Evolutionary conservation across 2,888 invertebrate species (phyloP).

Genomic region (Parthenolecanium corni): DNA sequence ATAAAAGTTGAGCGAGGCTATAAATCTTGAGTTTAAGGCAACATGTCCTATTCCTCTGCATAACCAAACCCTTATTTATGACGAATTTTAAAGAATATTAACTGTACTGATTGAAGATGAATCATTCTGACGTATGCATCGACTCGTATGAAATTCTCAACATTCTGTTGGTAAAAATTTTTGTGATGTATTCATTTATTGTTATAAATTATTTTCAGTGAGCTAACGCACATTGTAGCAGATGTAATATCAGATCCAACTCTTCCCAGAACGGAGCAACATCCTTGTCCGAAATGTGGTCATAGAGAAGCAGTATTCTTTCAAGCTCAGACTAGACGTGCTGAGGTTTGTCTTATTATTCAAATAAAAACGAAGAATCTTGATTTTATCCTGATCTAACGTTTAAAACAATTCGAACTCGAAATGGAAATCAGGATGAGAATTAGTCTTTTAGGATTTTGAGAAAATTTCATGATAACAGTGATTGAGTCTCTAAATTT

Average conservation of each 20-base stretch:
- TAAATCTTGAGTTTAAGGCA: no score
- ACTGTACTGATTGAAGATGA: no score
- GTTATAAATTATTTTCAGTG: no score
- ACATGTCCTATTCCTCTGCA: no score
- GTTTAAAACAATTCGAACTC: neutral
- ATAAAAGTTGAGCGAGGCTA: no score
- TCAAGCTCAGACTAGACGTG: slow-evolving; percentile 90
- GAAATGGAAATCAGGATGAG: neutral
- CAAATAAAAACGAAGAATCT: neutral
- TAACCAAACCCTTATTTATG: no score
- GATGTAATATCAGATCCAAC: slow-evolving; percentile 98
- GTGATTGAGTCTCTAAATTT: no score
- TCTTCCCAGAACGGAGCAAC: slow-evolving; percentile 92
- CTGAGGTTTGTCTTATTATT: slow-evolving; percentile 51
- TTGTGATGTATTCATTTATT: no score
- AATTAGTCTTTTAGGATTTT: slow-evolving; percentile 2
- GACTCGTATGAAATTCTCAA: no score
- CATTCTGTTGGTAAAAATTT: no score
- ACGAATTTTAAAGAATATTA: no score
- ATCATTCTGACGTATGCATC: no score
- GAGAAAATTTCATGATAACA: neutral
- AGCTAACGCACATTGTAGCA: slow-evolving; percentile 93
- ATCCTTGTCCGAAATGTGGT: slow-evolving; percentile 91
- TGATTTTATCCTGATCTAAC: neutral
- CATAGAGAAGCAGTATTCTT: slow-evolving; percentile 97